Conservation (phyloP, 2,888 invertebrate species). For the Synanthedon formicaeformis region DNA sequence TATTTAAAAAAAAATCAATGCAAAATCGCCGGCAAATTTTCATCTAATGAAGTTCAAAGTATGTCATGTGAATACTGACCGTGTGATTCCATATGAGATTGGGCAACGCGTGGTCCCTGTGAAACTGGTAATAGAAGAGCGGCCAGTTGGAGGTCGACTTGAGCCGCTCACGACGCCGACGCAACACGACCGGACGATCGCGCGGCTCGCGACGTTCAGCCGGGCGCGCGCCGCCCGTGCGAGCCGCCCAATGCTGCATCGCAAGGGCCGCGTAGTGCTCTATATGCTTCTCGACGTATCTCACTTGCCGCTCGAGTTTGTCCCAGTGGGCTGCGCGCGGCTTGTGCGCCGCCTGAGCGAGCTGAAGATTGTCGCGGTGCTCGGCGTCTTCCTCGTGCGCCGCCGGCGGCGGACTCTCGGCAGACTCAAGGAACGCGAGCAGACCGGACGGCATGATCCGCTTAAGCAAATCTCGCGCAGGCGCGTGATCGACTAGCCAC, state of each 20-base stretch:
- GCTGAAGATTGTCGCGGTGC: slow-evolving; percentile 93
- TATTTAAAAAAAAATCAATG: no score
- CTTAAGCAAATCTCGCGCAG: slow-evolving; percentile 86
- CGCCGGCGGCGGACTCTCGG: slow-evolving; percentile 84
- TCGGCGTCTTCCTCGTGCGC: slow-evolving; percentile 78
- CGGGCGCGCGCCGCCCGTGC: slow-evolving; percentile 76
- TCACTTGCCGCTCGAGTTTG: slow-evolving; percentile 77
- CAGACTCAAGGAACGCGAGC: slow-evolving; percentile 87
- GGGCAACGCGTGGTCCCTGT: slow-evolving; percentile 92
- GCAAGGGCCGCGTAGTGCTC: slow-evolving; percentile 59
- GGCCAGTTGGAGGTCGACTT: slow-evolving; percentile 92
- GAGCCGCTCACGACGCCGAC: slow-evolving; percentile 89
- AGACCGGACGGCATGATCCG: slow-evolving; percentile 94
- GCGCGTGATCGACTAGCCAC: slow-evolving; percentile 95
- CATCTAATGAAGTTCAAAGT: no score
- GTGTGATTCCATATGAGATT: slow-evolving; percentile 99
- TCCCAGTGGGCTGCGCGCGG: slow-evolving; percentile 79
- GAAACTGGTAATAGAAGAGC: slow-evolving; percentile 95
- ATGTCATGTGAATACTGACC: slow-evolving; percentile 47
- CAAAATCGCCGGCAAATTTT: no score
- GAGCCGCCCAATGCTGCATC: slow-evolving; percentile 71
- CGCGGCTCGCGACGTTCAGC: slow-evolving; percentile 71
- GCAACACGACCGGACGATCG: slow-evolving; percentile 89
- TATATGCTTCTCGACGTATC: slow-evolving; percentile 83
- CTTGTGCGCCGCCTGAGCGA: slow-evolving; percentile 86